Evolutionary conservation across 2,797 vertebrate genomes (phyloP), one percentile per base, ranked within the genome.

Genomic region (Coregonus ussuriensis): DNA sequence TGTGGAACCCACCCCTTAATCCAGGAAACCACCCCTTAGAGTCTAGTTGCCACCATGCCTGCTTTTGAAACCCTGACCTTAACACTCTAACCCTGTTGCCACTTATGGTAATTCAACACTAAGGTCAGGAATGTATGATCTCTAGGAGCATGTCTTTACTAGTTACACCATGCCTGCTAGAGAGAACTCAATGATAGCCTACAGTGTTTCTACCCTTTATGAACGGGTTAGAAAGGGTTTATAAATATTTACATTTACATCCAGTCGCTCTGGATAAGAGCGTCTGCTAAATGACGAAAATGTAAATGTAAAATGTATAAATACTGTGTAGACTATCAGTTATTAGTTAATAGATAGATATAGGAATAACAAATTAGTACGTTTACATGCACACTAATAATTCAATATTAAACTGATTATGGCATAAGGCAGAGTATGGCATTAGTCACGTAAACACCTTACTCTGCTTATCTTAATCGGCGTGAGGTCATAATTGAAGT

Each of bases 81-180:
- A 62, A 25, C 59, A 71, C n/a, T 69, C 41, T 52, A 47, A 71
- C 69, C 69, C 69, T 71, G 69, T 7, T 69, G 15, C 16, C 66
- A 63, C 59, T 69, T 29, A 29, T n/a, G 18, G 16, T 68, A 37
- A 68, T 9, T 35, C 65, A 3, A 35, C 31, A 35, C 65, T 67
- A 67, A 14, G 66, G 33, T 68, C 33, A 35, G 13, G 13, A 67
- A 31, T 21, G 11, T 16, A 14, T 66, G 29, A 67, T 5, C 29
- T 67, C 29, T 18, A 68, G 16, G 33, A 16, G 33, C 6, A 37
- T 68, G 33, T 37, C 33, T 65, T 29, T 68, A 37, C 15, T 35
- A 21, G 35, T 9, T 13, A n/a, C 62, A 5, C 59, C 4, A 25
- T 63, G 7, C 6, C 59, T 11, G 21, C 15, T 31, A 33, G 13